Conservation (phyloP, 2,113 vertebrate species). For the Microtus oregoni region DNA sequence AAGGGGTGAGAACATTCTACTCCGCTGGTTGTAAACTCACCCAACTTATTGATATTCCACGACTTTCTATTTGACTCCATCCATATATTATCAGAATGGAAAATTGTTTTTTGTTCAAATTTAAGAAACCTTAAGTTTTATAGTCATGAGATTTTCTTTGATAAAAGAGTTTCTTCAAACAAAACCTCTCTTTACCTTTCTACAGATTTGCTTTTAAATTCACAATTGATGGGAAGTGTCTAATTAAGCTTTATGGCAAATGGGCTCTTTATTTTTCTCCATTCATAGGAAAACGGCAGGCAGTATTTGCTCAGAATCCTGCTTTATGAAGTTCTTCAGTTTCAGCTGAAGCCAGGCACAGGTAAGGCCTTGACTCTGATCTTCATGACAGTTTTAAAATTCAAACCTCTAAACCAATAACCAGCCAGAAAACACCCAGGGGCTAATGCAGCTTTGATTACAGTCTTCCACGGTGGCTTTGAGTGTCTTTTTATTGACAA, state of each 20-base stretch:
- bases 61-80: no score
- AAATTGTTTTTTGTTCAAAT: not conserved
- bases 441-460: conserved; percentile 4
- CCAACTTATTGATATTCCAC: not conserved
- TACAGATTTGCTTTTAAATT: not conserved
- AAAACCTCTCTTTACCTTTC: not conserved
- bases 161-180: not conserved
- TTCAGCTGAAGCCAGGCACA: not conserved
- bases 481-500: not conserved
- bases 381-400: not conserved
- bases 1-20: no score
- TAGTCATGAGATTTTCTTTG: not conserved
- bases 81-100: not conserved
- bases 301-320: not conserved
- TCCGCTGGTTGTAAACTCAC: not conserved
- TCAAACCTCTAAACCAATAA: not conserved
- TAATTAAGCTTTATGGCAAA: not conserved
- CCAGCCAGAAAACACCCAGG: not conserved
- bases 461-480: not conserved
- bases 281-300: not conserved
- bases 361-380: not conserved
- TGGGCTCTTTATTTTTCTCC: not conserved
- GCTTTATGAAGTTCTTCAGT: not conserved
- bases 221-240: not conserved
- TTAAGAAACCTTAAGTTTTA: not conserved